Percentiles rank a stretch among this genome's conserved stretches.
Conservation (phyloP, 2,113 vertebrate genomes). For the Leucoraja erinaceus region DNA sequence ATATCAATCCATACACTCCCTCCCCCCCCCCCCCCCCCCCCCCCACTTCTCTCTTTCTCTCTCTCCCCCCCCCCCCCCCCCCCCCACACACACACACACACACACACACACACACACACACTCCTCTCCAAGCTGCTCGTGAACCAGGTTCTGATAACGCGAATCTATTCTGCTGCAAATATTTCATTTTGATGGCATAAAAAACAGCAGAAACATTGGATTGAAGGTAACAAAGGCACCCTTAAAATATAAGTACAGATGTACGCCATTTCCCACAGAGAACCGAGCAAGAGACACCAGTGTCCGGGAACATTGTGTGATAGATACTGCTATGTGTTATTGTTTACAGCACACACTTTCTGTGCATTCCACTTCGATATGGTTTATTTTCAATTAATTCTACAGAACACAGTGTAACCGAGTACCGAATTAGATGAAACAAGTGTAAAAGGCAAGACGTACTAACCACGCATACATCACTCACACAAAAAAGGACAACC, state of each 20-base stretch:
- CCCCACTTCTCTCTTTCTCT: neutral
- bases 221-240: constrained; percentile 28
- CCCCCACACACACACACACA: neutral
- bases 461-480: neutral
- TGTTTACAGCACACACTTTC: constrained; percentile 17
- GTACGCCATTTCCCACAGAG: constrained; percentile 37
- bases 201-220: neutral
- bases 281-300: constrained; percentile 25
- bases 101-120: neutral
- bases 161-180: neutral
- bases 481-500: neutral
- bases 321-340: constrained; percentile 32
- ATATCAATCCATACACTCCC: constrained; percentile 32
- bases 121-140: neutral
- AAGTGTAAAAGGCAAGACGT: neutral
- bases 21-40: neutral
- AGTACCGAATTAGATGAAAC: neutral
- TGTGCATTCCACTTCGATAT: neutral
- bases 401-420: neutral
- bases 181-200: neutral
- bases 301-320: constrained; percentile 33
- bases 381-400: neutral
- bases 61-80: neutral
- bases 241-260: constrained; percentile 37
- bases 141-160: constrained; percentile 29